Percentiles rank a stretch among this genome's conserved stretches.
These are phyloP conservation scores for Apostichopus japonicus DNA, from an alignment of 35 echinoderm and acorn worm species.

Conservation along the genomic window DNA sequence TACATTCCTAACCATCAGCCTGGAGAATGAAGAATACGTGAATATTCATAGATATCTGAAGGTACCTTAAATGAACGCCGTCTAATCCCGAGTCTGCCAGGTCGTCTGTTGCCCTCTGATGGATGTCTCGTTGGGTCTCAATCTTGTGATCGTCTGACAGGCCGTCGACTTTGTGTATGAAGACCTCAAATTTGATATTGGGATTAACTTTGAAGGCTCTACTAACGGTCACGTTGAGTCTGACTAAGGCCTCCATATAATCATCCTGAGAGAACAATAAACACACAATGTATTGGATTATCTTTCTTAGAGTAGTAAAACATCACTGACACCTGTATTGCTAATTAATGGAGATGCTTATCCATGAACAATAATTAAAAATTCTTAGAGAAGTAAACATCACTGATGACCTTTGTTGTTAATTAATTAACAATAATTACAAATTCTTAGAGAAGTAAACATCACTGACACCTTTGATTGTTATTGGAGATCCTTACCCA, in stretches of 20 bases:
- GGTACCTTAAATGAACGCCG: slow-evolving; percentile 89
- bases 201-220: slow-evolving; percentile 97
- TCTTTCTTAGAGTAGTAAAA: no score
- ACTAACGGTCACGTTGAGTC: slow-evolving; percentile 86
- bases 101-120: slow-evolving; percentile 91
- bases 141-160: slow-evolving; percentile 98
- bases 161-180: slow-evolving; percentile 98
- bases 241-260: slow-evolving; percentile 95
- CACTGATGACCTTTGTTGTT: no score
- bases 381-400: no score
- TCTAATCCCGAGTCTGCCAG: slow-evolving; percentile 76
- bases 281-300: neutral
- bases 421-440: no score
- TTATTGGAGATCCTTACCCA: no score
- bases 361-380: no score
- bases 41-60: neutral
- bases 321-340: no score
- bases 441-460: no score
- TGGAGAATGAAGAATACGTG: no score
- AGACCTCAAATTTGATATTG: slow-evolving; percentile 98
- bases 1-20: no score
- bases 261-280: slow-evolving; percentile 78
- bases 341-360: no score
- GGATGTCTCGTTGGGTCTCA: slow-evolving; percentile 95
- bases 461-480: no score